Evolutionary conservation across 37 sponge, comb jelly and placozoan genomes (phyloP).

Genomic region (Spongilla lacustris): DNA sequence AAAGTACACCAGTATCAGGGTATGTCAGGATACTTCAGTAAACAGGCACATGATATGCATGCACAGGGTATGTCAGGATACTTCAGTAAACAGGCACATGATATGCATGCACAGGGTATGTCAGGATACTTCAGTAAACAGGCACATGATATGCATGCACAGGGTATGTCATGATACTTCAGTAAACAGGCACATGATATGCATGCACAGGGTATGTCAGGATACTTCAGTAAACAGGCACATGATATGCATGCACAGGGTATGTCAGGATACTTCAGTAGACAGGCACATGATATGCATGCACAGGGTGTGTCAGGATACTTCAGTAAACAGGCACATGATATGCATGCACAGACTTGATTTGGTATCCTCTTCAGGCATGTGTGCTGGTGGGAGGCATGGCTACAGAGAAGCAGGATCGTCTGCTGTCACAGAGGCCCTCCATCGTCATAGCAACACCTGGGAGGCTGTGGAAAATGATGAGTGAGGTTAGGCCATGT

Average conservation of each 20-base stretch:
- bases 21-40: conserved; percentile 50
- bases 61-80: background rate
- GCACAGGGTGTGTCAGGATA: too few species aligned
- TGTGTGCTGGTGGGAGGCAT: conserved; percentile 96
- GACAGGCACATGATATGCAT: too few species aligned
- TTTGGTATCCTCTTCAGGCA: conserved; percentile 48
- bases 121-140: background rate
- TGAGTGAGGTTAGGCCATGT: conserved; percentile 68
- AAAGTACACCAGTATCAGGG: conserved; percentile 82
- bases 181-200: background rate
- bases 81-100: conserved; percentile 2
- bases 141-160: background rate
- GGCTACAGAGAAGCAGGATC: conserved; percentile 88
- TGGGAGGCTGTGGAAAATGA: conserved; percentile 89
- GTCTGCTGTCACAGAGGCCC: conserved; percentile 78
- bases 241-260: background rate
- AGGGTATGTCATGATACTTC: too few species aligned
- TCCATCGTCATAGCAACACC: conserved; percentile 94
- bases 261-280: conserved; percentile 49
- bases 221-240: too few species aligned
- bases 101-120: background rate
- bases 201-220: conserved; percentile 36
- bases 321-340: background rate
- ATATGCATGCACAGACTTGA: conserved; percentile 36
- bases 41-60: background rate